phyloP scores from a whole-genome alignment of 1,140 invertebrate species.

The Drosophila orena region DNA sequence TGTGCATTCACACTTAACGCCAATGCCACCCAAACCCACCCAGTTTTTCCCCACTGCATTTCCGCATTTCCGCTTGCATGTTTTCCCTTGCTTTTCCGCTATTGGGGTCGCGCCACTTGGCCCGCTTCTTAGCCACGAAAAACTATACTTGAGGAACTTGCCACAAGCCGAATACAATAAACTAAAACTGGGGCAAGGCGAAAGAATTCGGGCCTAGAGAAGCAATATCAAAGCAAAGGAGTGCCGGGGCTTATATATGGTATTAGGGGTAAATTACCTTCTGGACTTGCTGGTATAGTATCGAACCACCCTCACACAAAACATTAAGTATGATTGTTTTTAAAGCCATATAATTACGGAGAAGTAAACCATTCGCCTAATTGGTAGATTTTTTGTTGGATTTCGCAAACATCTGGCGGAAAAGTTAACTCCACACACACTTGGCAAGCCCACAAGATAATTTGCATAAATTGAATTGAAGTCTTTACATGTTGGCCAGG shows the following conservation, averaged over 20 bases:
- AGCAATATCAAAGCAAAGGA: conserved; percentile 3
- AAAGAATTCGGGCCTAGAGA: conserved; percentile 9
- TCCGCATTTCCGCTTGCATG: conserved; percentile 66
- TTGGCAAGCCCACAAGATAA: conserved; percentile 25
- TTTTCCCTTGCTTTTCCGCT: conserved; percentile 24
- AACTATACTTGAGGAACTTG: conserved; percentile 42
- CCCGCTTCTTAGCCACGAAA: conserved; percentile 34
- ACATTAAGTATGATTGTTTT: neutral
- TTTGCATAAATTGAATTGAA: conserved; percentile 49
- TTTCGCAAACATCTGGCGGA: conserved; percentile 19
- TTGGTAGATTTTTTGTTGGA: neutral
- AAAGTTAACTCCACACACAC: conserved; percentile 11
- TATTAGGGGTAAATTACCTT: conserved; percentile 15
- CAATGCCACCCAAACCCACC: conserved; percentile 5
- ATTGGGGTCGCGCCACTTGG: conserved; percentile 65
- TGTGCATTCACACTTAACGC: conserved; percentile 14
- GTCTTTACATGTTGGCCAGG: conserved; percentile 32
- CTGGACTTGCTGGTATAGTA: neutral
- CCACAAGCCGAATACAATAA: conserved; percentile 41
- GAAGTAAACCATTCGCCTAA: conserved; percentile 1
- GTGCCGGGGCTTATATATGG: conserved; percentile 9
- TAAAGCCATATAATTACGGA: conserved; percentile 3
- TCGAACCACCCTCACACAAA: neutral
- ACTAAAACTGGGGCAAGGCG: conserved; percentile 49
- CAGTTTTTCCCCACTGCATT: conserved; percentile 42